Conservation (phyloP, 2,797 vertebrate species). For the Gymnodraco acuticeps region DNA sequence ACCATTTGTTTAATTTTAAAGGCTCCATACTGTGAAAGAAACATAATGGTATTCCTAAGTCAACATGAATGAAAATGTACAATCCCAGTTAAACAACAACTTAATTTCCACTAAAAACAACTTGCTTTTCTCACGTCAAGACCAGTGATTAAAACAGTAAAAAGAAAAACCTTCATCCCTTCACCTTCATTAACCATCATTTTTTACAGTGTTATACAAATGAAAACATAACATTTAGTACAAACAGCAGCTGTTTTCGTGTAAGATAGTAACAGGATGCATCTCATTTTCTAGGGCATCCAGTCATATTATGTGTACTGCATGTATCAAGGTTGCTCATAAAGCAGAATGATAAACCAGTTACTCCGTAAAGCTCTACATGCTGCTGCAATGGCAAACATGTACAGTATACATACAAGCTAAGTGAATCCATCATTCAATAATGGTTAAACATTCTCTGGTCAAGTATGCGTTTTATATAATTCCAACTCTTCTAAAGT, state of each 20-base stretch:
- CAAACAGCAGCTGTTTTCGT: slow-evolving; percentile 6
- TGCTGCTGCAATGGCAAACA: slow-evolving; percentile 17
- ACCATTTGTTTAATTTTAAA: slow-evolving; percentile 13
- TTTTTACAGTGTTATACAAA: slow-evolving; percentile 32
- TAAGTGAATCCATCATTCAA: slow-evolving; percentile 15
- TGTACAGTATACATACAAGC: slow-evolving; percentile 5
- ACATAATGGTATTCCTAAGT: not conserved
- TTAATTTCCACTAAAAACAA: slow-evolving; percentile 50
- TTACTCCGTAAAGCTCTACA: slow-evolving; percentile 1
- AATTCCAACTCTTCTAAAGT: slow-evolving; percentile 2
- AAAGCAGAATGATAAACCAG: not conserved
- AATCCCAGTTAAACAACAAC: slow-evolving; percentile 24
- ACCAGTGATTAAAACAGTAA: slow-evolving; percentile 23
- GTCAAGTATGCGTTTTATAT: slow-evolving; percentile 34
- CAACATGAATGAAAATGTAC: slow-evolving; percentile 36
- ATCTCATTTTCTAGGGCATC: not conserved
- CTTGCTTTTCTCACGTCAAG: slow-evolving; percentile 40
- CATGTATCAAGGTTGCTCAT: not conserved
- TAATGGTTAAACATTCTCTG: slow-evolving; percentile 35
- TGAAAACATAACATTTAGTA: slow-evolving; percentile 3
- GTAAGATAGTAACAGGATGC: slow-evolving; percentile 21
- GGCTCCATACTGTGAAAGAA: slow-evolving; percentile 7
- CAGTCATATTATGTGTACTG: not conserved
- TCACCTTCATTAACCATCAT: slow-evolving; percentile 61
- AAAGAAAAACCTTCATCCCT: slow-evolving; percentile 59